Conservation (phyloP, 2,797 vertebrate genomes). For the Karalla daura region DNA sequence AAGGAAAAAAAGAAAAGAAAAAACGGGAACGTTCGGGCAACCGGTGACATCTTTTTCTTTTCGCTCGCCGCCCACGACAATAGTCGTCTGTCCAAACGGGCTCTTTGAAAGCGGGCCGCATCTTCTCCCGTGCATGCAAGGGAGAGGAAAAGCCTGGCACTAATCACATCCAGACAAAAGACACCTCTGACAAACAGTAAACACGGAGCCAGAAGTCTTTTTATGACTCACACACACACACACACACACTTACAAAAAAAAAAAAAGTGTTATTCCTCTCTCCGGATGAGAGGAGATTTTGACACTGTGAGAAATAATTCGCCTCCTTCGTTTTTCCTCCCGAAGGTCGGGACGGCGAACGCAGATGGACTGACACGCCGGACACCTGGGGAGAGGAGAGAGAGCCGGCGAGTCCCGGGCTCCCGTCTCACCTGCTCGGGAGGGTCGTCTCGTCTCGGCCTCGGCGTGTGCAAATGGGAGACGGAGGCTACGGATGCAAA, state of each 20-base stretch:
- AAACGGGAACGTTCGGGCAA: conserved; percentile 27
- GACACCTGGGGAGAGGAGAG: conserved; percentile 15
- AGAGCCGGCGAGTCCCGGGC: conserved; percentile 11
- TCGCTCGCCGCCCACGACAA: conserved; percentile 24
- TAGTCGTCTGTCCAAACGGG: conserved; percentile 46
- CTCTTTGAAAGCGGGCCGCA: conserved; percentile 57
- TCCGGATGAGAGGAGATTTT: conserved; percentile 39
- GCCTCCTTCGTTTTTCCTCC: conserved; percentile 30
- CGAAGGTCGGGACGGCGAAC: conserved; percentile 40
- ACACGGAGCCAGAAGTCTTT: conserved; percentile 65
- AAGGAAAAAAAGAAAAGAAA: too few relatives aligned
- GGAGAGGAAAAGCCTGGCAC: conserved; percentile 39
- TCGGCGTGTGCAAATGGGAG: conserved; percentile 64
- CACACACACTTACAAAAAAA: conserved; percentile 45
- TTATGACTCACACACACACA: conserved; percentile 58
- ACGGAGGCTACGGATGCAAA: conserved; percentile 59
- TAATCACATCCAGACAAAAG: conserved; percentile 67
- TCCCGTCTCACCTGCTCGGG: conserved; percentile 63
- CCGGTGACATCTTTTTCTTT: conserved; percentile 48
- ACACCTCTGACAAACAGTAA: conserved; percentile 68
- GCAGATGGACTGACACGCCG: conserved; percentile 41
- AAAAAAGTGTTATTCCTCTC: conserved; percentile 55
- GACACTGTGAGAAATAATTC: conserved; percentile 38
- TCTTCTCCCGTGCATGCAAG: conserved; percentile 35
- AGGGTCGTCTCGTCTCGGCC: conserved; percentile 53